Evolutionary conservation across 2,113 vertebrate genomes (phyloP).

Genomic region (Dasyprocta punctata): DNA sequence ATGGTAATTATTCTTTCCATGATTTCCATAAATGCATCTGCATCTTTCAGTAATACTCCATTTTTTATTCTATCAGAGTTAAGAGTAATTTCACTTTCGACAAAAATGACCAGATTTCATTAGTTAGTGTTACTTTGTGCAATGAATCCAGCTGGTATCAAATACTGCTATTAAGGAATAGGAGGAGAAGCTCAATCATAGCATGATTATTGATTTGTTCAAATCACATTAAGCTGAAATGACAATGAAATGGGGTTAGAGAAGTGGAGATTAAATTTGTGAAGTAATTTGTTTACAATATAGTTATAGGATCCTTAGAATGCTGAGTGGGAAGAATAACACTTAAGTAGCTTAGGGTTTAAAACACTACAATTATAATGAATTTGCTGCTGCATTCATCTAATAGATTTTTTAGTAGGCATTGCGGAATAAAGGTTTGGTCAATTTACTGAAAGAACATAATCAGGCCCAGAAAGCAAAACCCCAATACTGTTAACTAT

Average conservation of each 20-base stretch:
- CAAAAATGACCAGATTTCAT: slow-evolving; percentile 45
- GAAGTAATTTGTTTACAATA: slow-evolving; percentile 20
- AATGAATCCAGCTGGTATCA: slow-evolving; percentile 1
- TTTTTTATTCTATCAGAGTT: slow-evolving; percentile 52
- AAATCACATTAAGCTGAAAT: slow-evolving; percentile 14
- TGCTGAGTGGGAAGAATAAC: not conserved
- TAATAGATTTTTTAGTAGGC: not conserved
- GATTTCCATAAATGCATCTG: slow-evolving; percentile 45
- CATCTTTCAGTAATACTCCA: slow-evolving; percentile 60
- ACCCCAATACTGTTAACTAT: not conserved
- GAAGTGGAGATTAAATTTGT: not conserved
- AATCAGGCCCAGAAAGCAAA: slow-evolving; percentile 52
- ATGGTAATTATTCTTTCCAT: slow-evolving; percentile 90
- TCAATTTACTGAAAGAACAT: not conserved
- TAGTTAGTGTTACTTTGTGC: not conserved
- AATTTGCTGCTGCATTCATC: not conserved
- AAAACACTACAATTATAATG: not conserved
- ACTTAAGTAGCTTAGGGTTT: not conserved
- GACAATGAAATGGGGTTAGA: not conserved
- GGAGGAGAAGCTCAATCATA: slow-evolving; percentile 8
- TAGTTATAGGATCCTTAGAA: not conserved
- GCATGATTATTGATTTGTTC: slow-evolving; percentile 1
- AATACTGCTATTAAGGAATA: not conserved
- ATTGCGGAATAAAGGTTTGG: not conserved
- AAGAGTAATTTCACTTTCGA: slow-evolving; percentile 56